phyloP scores from a whole-genome alignment of 2,113 vertebrate genomes.

The Nyctibius bracteatus region DNA sequence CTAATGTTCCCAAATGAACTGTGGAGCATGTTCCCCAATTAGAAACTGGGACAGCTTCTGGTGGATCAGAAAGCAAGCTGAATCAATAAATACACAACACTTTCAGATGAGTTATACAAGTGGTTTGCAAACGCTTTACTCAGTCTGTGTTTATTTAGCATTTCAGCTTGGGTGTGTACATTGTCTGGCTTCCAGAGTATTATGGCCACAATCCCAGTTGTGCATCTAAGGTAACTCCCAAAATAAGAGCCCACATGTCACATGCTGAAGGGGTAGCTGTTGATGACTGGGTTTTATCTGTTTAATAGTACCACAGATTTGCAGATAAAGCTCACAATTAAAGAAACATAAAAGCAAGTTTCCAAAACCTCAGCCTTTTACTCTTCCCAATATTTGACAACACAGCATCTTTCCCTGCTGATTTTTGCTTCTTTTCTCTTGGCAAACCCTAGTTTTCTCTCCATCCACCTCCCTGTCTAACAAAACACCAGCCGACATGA shows the following conservation, averaged over 20 bases:
- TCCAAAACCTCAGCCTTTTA: not conserved
- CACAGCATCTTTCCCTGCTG: not conserved
- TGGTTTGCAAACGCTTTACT: constrained; percentile 23
- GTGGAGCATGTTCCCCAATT: not conserved
- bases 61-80: not conserved
- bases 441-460: constrained; percentile 26
- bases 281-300: constrained; percentile 15
- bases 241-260: constrained; percentile 43
- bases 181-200: constrained; percentile 59
- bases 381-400: not conserved
- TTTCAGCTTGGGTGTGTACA: constrained; percentile 58
- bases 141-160: constrained; percentile 52
- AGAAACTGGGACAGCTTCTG: not conserved
- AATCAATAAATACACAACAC: constrained; percentile 2
- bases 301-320: not conserved
- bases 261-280: constrained; percentile 46
- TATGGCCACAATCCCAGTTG: constrained; percentile 33
- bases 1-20: not conserved
- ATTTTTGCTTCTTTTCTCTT: constrained; percentile 28
- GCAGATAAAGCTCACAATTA: constrained; percentile 3
- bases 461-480: constrained; percentile 8
- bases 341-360: not conserved
- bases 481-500: constrained; percentile 33
- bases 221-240: constrained; percentile 50
- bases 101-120: constrained; percentile 62